Conservation (phyloP, 2,888 invertebrate species). For the Noctua pronuba region DNA sequence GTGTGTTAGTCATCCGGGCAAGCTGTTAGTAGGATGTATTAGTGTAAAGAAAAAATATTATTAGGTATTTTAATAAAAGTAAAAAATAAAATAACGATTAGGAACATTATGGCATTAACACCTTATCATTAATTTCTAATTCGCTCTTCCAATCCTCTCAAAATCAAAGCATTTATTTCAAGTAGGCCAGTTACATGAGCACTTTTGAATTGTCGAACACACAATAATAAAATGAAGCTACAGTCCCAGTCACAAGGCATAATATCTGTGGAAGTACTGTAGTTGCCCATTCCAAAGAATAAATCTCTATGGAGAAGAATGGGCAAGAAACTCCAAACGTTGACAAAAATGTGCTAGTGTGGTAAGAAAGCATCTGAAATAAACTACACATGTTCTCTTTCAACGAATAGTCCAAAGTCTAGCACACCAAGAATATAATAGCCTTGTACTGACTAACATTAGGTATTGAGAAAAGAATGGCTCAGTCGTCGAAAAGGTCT, state of each 20-base stretch:
- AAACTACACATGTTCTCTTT: background rate
- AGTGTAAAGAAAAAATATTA: background rate
- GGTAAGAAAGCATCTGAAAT: background rate
- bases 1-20: slow-evolving; percentile 46
- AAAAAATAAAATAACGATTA: background rate
- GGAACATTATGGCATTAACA: background rate
- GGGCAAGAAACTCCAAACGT: no score
- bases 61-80: background rate
- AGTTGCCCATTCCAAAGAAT: no score
- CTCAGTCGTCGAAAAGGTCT: background rate
- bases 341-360: background rate
- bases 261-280: no score
- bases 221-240: no score
- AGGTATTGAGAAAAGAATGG: background rate
- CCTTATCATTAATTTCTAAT: background rate
- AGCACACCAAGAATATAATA: background rate
- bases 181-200: no score
- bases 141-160: background rate
- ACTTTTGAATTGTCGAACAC: no score
- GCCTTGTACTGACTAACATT: background rate
- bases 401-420: background rate
- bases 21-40: slow-evolving; percentile 47
- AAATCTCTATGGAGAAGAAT: no score
- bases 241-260: no score
- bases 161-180: background rate